These are phyloP conservation scores for Schizopygopsis pylzovi DNA, from an alignment of 2,797 vertebrate species.

Conservation along the genomic window DNA sequence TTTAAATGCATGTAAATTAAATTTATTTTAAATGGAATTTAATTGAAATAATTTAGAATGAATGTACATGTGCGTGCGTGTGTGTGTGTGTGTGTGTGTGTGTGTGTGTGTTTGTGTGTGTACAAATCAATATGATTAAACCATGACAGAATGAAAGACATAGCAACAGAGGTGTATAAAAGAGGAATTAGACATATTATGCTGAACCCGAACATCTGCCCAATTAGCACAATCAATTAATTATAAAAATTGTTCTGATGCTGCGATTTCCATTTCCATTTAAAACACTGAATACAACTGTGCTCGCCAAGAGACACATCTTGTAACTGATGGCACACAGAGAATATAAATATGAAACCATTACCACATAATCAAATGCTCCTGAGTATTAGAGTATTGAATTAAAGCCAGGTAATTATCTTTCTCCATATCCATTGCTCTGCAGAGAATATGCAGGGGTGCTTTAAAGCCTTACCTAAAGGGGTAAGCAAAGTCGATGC, in stretches of 20 bases:
- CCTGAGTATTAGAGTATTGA: neutral
- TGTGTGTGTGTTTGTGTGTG: too few species aligned
- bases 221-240: constrained; percentile 3
- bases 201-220: neutral
- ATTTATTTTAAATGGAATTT: neutral
- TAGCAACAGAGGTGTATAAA: neutral
- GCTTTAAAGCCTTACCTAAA: constrained; percentile 85
- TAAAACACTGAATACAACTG: neutral
- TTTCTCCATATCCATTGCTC: neutral
- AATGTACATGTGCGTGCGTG: too few species aligned
- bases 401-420: constrained; percentile 12
- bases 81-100: too few species aligned
- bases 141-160: neutral
- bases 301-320: neutral
- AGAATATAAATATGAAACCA: neutral
- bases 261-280: neutral
- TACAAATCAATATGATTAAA: neutral
- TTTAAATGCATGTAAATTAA: too few species aligned
- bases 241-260: neutral
- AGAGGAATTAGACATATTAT: too few species aligned
- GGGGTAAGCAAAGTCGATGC: constrained; percentile 91
- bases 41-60: neutral
- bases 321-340: neutral
- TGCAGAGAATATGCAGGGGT: neutral
- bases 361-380: neutral